Evolutionary conservation across 2,797 vertebrate genomes (phyloP).

Genomic region (Zalophus californianus): DNA sequence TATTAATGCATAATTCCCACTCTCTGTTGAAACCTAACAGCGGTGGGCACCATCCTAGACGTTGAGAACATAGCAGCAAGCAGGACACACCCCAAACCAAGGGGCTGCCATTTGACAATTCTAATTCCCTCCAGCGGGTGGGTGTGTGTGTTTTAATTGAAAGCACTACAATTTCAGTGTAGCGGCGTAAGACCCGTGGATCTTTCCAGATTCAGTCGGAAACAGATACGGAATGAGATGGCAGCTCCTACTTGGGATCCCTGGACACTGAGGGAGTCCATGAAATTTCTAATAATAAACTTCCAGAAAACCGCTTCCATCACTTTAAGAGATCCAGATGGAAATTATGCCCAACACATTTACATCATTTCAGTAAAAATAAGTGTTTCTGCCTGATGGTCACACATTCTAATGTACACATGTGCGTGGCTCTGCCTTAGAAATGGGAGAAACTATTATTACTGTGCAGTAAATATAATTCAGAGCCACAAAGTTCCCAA

Average conservation of each 20-base stretch:
- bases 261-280: background rate
- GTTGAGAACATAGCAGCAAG: background rate
- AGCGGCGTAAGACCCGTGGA: background rate
- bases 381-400: background rate
- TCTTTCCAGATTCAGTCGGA: background rate
- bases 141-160: background rate
- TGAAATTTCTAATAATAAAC: background rate
- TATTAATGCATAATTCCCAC: background rate
- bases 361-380: background rate
- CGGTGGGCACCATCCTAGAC: background rate
- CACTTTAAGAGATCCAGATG: background rate
- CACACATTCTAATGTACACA: background rate
- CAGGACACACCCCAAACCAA: background rate
- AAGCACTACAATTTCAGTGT: background rate
- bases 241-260: background rate
- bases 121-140: background rate
- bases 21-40: background rate
- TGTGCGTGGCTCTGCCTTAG: background rate
- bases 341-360: background rate
- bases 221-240: background rate
- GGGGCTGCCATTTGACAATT: background rate
- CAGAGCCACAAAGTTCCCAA: background rate
- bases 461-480: background rate
- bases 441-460: background rate
- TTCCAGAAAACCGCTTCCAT: background rate